phyloP scores from a whole-genome alignment of 2,797 vertebrate genomes.

The Heteromormyrus szaboi region DNA sequence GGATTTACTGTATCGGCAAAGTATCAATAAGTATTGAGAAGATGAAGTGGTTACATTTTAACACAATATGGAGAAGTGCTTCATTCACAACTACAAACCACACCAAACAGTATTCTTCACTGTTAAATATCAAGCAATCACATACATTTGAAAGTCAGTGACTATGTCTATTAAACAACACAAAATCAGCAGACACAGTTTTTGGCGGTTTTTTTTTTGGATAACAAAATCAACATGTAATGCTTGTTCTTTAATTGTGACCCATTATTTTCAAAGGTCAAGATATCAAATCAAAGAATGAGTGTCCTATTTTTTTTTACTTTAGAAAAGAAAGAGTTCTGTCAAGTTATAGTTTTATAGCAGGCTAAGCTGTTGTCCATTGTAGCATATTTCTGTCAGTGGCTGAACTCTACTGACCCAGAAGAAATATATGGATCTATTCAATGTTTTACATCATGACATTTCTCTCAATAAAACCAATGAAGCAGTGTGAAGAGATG shows the following conservation, averaged over 20 bases:
- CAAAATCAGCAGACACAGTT: background rate
- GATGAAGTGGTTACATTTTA: background rate
- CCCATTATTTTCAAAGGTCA: background rate
- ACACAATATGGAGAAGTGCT: background rate
- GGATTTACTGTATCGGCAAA: background rate
- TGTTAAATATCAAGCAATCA: background rate
- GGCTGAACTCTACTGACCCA: conserved; percentile 12
- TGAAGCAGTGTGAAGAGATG: conserved; percentile 14
- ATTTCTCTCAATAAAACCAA: conserved; percentile 25
- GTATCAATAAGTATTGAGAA: background rate
- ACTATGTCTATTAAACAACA: background rate
- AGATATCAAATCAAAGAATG: background rate
- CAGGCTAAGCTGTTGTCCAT: background rate
- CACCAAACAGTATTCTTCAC: background rate
- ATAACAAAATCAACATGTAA: background rate
- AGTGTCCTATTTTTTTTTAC: background rate
- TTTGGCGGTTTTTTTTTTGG: background rate
- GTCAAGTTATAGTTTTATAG: background rate
- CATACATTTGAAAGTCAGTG: background rate
- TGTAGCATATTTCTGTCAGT: conserved; percentile 21
- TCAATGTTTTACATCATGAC: conserved; percentile 11
- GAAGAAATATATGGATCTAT: conserved; percentile 24
- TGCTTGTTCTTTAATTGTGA: background rate
- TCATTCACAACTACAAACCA: background rate
- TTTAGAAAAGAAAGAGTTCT: background rate